Evolutionary conservation across 2,888 invertebrate species (phyloP).

Genomic region (Dryobotodes eremita): DNA sequence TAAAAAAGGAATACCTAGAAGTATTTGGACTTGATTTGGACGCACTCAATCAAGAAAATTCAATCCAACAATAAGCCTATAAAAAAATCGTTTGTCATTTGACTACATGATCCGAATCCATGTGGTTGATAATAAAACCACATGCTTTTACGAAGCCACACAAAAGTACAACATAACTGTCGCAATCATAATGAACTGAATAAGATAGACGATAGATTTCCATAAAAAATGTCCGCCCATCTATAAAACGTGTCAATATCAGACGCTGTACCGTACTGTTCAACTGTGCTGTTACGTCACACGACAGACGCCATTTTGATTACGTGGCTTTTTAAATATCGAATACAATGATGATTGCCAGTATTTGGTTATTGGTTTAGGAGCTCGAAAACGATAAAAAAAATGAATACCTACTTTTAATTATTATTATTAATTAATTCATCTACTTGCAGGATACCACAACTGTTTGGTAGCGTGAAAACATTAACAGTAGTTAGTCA

Average conservation of each 20-base stretch:
- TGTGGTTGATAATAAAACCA: constrained; percentile 33
- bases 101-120: not conserved
- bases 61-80: not conserved
- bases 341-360: not conserved
- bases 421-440: no score
- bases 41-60: not conserved
- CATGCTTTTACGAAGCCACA: constrained; percentile 35
- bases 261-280: constrained; percentile 33
- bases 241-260: constrained; percentile 48
- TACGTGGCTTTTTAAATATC: constrained; percentile 26
- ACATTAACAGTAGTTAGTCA: not conserved
- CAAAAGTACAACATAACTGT: constrained; percentile 12
- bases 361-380: not conserved
- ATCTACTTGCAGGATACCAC: no score
- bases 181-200: constrained; percentile 44
- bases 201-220: constrained; percentile 33
- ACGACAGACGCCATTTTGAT: constrained; percentile 42
- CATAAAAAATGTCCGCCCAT: constrained; percentile 53
- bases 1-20: no score
- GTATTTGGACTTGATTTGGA: no score
- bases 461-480: not conserved
- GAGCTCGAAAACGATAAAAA: not conserved
- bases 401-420: no score
- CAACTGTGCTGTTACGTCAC: constrained; percentile 44
- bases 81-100: constrained; percentile 17